Base-by-base conservation (phyloP, 2,797 vertebrate genomes). In the Spinus olivaceus region DNA sequence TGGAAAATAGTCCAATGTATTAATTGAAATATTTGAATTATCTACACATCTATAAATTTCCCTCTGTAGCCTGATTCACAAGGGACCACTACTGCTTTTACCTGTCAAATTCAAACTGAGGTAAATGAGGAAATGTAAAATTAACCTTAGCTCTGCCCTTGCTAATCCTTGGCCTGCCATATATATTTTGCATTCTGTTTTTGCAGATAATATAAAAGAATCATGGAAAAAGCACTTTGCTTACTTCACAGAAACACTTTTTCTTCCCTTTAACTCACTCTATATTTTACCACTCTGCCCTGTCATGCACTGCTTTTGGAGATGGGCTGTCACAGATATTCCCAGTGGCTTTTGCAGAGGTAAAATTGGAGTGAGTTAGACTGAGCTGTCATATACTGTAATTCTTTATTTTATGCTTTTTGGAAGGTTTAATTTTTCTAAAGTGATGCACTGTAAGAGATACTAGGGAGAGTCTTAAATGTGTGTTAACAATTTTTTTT, bases 291-390 rank as follows among this genome's bases (percentile, higher is more conserved):
- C 39, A 56, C 50, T 61, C 57, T 81, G 54, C 39, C 70, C 80
- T 94, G 71, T 92, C 89, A 67, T 82, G 61, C 21, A 7, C 65
- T 85, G 61, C 79, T 83, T 90, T 92, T 92, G 91, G 82, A 91
- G 85, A 88, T 49, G 77, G 66, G 46, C 79, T 94, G 94, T 94
- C 94, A 96, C 57, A 83, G 77, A 81, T 94, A 96, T 81, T 94
- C 94, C 93, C 93, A 88, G 69, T 86, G 88, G 91, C 54, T 93
- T 95, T 81, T 94, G 59, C 78, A 88, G 72, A 83, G 65, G 57
- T 92, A 90, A 66, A 88, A 73, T 10, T 73, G 70, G 49, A 95
- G 44, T 56, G 70, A 94, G 81, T 83, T 95, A 94, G 77, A 60
- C 93, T 94, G 73, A 92, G 53, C 82, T 96, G 88, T 94, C 93